Base-by-base conservation (phyloP, 2,113 vertebrate species). In the Aegithalos caudatus region DNA sequence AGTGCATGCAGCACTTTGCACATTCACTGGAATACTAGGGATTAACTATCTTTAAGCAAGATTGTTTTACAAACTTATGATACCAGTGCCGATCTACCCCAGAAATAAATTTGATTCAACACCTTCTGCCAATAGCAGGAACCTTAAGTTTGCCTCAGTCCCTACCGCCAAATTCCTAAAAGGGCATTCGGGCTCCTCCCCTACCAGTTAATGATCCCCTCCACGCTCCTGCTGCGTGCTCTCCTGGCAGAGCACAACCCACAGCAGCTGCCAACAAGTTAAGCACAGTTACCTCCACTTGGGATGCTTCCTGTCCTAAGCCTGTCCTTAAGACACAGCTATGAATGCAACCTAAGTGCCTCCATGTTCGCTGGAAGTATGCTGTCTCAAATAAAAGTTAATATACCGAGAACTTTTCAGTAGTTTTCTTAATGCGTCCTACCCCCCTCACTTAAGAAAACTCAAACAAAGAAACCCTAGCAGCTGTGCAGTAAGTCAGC, bases 1-100 rank as follows among this genome's bases (percentile, higher is more conserved):
- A 70, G 66, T 0, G 1, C 13, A 58, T 1, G 0, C 4, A 57
- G 42, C 18, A n/a, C 54, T 78, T 37, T 53, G 12, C 45, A 81
- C 8, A 28, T 54, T 74, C 51, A 27, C 27, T 57, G 28, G 24
- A 74, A 15, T 40, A 64, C 66, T 4, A 48, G 8, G 14, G 20
- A 86, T 44, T 40, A 10, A 3, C 23, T 51, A 14, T 12, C 31
- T 82, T 45, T 66, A 35, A 57, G 27, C 27, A 65, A 10, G 14
- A 58, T 1, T 58, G 33, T 65, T 84, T 81, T 60, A 79, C 57
- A 51, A 62, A 56, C 12, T 50, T 29, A 37, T 2, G 3, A 22
- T 12, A 80, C 14, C 27, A 67, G 24, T 11, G 12, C 27, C 50
- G 57, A 65, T 9, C 25, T 82, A 69, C 5, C 2, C 58, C 64